Evolutionary conservation across 2,888 invertebrate genomes (phyloP), one percentile per base, ranked within the genome.

Genomic region (Onchidella celtica): DNA sequence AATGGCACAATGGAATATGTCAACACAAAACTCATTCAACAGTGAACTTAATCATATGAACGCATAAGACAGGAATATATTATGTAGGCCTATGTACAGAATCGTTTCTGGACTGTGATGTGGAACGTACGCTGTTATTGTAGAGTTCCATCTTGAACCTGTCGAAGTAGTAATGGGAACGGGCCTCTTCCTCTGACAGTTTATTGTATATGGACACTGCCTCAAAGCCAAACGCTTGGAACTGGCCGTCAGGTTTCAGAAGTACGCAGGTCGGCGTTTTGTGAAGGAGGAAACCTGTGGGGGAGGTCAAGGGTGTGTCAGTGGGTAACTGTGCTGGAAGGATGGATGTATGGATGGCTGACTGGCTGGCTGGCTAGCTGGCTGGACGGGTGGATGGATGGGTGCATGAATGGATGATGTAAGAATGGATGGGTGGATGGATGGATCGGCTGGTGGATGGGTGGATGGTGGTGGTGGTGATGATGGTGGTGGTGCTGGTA

Each of bases 71-170:
- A n/a, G n/a, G 32, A 11, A 11, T n/a, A 9, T 68, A 9, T 14
- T 68, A 11, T 34, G 11, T 24, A 11, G 11, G 11, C 11, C 11
- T 14, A 11, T 11, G 14, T 17, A 11, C 17, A 11, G 11, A 55
- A 11, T 17, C 55, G 14, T 14, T 17, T 14, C 55, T 14, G 14
- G 32, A 27, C 68, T 32, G 14, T 11, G 14, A 17, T 32, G 32
- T 11, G 24, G 9, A 4, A n/a, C 74, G 76, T 84, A 90, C 90
- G 90, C 89, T 90, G 68, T 90, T 90, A 66, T 89, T 89, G 81
- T 88, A 90, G 6, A 90, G 86, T 79, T 89, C 89, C 90, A 90
- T 90, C 84, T 90, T 90, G 79, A 90, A 90, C 34, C 90, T 83
- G 79, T 90, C 90, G 74, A 89, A 90, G 79, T 88, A 90, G 66